Conservation (phyloP, 2,888 invertebrate species). For the Zootermopsis nevadensis region DNA sequence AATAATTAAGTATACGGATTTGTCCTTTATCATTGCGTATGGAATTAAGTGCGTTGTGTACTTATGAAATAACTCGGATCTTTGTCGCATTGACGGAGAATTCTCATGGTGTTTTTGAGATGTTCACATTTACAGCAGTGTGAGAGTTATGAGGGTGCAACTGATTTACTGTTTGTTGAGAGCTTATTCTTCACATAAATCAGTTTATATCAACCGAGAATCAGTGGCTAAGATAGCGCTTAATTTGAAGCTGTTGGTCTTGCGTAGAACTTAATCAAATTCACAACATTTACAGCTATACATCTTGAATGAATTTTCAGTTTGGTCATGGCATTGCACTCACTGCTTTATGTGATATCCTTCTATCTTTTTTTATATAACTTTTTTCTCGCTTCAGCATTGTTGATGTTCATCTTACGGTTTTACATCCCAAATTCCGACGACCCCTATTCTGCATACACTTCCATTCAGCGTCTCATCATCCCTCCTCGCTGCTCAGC, state of each 20-base stretch:
- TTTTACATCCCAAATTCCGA: neutral
- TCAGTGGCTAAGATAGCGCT: neutral
- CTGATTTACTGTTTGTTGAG: neutral
- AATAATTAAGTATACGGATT: too few relatives aligned
- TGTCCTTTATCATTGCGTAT: too few relatives aligned
- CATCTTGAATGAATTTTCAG: neutral
- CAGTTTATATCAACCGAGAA: neutral
- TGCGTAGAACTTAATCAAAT: neutral
- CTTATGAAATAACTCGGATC: too few relatives aligned
- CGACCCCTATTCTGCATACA: slow-evolving; percentile 4
- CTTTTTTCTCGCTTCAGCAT: neutral
- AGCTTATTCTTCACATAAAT: neutral
- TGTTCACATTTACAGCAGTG: too few relatives aligned
- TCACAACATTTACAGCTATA: neutral
- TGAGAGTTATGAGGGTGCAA: too few relatives aligned
- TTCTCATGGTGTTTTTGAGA: too few relatives aligned
- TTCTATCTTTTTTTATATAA: neutral
- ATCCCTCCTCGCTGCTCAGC: neutral
- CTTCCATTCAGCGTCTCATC: neutral
- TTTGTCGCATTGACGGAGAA: too few relatives aligned
- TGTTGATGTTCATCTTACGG: neutral
- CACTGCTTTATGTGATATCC: neutral
- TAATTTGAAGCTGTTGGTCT: neutral
- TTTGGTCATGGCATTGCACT: too few relatives aligned
- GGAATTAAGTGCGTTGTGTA: too few relatives aligned